These are phyloP conservation scores for Bombus soroeensis DNA, from an alignment of 1,140 invertebrate species.

Conservation along the genomic window DNA sequence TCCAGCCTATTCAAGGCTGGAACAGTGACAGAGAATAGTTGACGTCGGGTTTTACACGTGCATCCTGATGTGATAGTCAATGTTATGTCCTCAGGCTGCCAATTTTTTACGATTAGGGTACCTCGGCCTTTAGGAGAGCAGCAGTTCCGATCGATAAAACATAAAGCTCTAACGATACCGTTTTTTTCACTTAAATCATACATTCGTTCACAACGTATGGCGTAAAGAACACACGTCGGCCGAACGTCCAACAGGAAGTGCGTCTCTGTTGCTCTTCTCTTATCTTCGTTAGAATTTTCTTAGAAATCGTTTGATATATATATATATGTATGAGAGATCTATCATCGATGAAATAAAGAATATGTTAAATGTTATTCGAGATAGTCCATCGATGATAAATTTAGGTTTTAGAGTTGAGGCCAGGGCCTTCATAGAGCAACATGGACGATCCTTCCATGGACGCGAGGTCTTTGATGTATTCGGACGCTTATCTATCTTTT, in stretches of 20 bases:
- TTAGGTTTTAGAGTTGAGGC: not conserved
- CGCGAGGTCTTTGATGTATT: conserved; percentile 67
- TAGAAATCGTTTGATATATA: not conserved
- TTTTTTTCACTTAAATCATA: conserved; percentile 59
- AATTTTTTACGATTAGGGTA: conserved; percentile 45
- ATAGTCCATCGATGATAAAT: not conserved
- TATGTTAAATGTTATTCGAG: not conserved
- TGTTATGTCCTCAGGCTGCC: conserved; percentile 39
- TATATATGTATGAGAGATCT: not conserved
- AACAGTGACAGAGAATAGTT: too few species aligned
- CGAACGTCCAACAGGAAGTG: conserved; percentile 55
- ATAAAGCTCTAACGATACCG: conserved; percentile 53
- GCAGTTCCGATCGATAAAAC: conserved; percentile 61
- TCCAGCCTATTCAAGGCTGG: too few species aligned
- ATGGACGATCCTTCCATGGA: conserved; percentile 40
- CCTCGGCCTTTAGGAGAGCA: conserved; percentile 58
- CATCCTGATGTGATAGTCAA: conserved; percentile 26
- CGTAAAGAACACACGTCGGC: conserved; percentile 42
- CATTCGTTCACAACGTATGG: conserved; percentile 54
- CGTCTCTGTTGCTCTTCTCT: conserved; percentile 32
- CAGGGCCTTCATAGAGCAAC: conserved; percentile 26
- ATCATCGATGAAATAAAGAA: not conserved
- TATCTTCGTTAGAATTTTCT: not conserved
- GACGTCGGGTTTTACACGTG: not conserved
- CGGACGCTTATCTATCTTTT: conserved; percentile 78